A percentile compares a stretch with the other conserved stretches of the same genome.
phyloP scores from a whole-genome alignment of 1,140 invertebrate species.

The Drosophila auraria region DNA sequence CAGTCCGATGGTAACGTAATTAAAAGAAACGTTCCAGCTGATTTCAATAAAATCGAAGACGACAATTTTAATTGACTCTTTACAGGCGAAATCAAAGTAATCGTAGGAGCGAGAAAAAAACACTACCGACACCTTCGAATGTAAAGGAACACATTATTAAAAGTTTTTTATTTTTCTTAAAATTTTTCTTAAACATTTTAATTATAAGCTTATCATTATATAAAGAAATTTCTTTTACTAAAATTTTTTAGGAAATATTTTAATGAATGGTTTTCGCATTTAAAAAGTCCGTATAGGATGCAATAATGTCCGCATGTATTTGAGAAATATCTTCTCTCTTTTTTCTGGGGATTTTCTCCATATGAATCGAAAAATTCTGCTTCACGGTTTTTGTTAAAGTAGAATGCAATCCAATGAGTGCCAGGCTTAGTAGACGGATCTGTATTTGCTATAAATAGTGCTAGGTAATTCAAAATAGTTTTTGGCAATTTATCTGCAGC shows the following conservation, averaged over 20 bases:
- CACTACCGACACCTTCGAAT: too few relatives aligned
- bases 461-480: not conserved
- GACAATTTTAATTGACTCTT: too few relatives aligned
- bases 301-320: not conserved
- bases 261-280: not conserved
- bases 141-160: not conserved
- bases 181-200: not conserved
- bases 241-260: too few relatives aligned
- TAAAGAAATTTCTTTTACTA: too few relatives aligned
- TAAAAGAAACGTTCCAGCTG: too few relatives aligned
- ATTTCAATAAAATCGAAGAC: too few relatives aligned
- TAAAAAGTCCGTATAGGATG: not conserved
- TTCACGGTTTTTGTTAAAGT: not conserved
- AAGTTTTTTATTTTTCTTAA: not conserved
- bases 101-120: too few relatives aligned
- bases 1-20: too few relatives aligned
- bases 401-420: not conserved
- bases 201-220: not conserved
- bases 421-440: not conserved
- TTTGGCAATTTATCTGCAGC: not conserved
- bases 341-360: not conserved
- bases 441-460: not conserved
- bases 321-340: not conserved
- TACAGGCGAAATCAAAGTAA: too few relatives aligned
- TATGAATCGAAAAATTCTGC: not conserved